Base-by-base conservation (phyloP, 2,888 invertebrate genomes). In the Clivina fossor region DNA sequence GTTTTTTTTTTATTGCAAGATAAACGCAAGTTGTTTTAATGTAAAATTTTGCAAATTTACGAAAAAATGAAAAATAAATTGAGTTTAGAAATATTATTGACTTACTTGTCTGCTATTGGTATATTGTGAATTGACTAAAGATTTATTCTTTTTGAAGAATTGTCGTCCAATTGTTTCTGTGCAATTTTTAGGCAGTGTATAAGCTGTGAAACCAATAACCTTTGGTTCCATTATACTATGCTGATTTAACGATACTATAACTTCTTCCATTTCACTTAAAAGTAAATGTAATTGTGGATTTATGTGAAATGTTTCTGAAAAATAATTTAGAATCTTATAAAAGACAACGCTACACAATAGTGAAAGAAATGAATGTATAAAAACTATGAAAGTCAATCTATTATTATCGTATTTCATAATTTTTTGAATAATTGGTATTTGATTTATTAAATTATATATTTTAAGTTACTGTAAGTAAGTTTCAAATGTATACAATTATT, bases 181-280 rank as follows among this genome's bases (percentile, higher is more conserved):
- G 61, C 79, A 80, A 61, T 81, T 81, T 68, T 85, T 85, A 59
- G 84, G 81, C 64, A 88, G 72, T 35, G 83, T 81, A 71, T 93
- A 93, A 47, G 91, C 85, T 49, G 92, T 92, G 70, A 93, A 94
- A 22, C 94, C 94, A 61, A 94, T 90, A 3, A 93, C 92, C 78
- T 93, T 92, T 8, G 93, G 93, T 71, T 93, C 93, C 80, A 93
- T 88, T 47, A 93, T 88, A 60, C 90, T 89, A 72, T 91, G 90
- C 68, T 93, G 93, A 71, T 90, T 90, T 8, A 94, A 74, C 0
- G 91, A 91, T 46, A 94, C 84, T 9, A 93, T 84, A 1, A 91
- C 84, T 72, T 89, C 88, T 68, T 89, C 88, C 76, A 83, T 82
- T 69, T 92, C 92, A 64, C 83, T 84, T 22, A 93, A 72, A 38